phyloP scores from a whole-genome alignment of 1,140 invertebrate genomes.

The Diprion similis region DNA sequence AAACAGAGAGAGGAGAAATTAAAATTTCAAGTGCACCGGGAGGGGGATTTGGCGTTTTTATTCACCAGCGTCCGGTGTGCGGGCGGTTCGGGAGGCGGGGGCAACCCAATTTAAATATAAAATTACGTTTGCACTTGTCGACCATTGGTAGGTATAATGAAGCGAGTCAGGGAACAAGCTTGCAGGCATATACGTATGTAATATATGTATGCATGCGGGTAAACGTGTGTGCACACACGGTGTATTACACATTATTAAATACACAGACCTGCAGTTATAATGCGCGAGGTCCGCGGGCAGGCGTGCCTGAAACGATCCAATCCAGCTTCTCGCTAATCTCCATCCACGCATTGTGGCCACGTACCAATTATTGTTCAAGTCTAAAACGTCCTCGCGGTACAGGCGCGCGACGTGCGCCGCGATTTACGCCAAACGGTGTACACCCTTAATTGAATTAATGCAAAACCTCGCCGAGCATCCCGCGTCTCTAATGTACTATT shows the following conservation, averaged over 20 bases:
- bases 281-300: neutral
- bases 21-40: too few relatives aligned
- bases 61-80: too few relatives aligned
- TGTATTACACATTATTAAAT: too few relatives aligned
- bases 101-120: neutral
- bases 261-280: too few relatives aligned
- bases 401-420: too few relatives aligned
- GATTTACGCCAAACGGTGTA: neutral
- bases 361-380: neutral
- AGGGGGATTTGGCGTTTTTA: too few relatives aligned
- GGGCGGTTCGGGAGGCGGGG: neutral
- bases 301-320: neutral
- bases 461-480: neutral
- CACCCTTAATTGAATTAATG: neutral
- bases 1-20: neutral
- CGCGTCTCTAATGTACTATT: too few relatives aligned
- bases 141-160: neutral
- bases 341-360: constrained; percentile 1
- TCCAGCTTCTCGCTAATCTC: constrained; percentile 5
- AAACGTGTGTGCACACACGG: too few relatives aligned
- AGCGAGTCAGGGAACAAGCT: neutral
- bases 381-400: too few relatives aligned
- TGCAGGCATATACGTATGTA: neutral
- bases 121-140: neutral
- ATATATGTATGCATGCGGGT: neutral